phyloP scores from a whole-genome alignment of 2,797 vertebrate genomes.

The Enteromius thamalakanensis region DNA sequence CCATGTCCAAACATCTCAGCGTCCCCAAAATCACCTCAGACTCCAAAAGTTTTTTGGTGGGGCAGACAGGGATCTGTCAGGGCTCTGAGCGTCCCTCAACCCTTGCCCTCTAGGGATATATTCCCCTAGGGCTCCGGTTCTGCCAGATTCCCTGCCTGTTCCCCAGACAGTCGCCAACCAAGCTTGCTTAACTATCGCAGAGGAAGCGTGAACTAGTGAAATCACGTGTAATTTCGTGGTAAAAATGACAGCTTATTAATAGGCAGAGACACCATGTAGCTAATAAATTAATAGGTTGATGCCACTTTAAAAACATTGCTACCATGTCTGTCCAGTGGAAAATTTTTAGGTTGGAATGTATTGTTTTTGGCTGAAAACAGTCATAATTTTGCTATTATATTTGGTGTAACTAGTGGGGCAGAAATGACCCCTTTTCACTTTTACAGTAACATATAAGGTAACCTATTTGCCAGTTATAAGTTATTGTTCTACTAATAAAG shows the following conservation, averaged over 20 bases:
- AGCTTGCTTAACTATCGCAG: no score
- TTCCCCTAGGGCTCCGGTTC: no score
- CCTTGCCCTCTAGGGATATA: no score
- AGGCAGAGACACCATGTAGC: not conserved
- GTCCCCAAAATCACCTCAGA: no score
- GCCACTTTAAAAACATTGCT: not conserved
- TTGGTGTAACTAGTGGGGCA: not conserved
- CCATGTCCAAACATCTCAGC: no score
- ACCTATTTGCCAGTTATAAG: not conserved
- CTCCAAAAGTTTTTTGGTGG: no score
- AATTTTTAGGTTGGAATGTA: not conserved
- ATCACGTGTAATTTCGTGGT: not conserved
- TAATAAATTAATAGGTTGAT: not conserved
- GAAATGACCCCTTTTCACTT: not conserved
- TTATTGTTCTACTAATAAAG: conserved; percentile 3
- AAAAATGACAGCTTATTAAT: not conserved
- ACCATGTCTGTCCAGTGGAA: not conserved
- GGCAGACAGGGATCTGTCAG: no score
- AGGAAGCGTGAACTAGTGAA: no score
- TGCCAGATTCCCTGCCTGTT: no score
- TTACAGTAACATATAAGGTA: not conserved
- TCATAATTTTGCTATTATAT: not conserved
- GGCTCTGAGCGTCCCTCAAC: no score
- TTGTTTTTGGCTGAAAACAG: not conserved
- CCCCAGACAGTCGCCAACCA: no score